Base-by-base conservation (phyloP, 2,888 invertebrate species). In the Netelia fuscicornis region DNA sequence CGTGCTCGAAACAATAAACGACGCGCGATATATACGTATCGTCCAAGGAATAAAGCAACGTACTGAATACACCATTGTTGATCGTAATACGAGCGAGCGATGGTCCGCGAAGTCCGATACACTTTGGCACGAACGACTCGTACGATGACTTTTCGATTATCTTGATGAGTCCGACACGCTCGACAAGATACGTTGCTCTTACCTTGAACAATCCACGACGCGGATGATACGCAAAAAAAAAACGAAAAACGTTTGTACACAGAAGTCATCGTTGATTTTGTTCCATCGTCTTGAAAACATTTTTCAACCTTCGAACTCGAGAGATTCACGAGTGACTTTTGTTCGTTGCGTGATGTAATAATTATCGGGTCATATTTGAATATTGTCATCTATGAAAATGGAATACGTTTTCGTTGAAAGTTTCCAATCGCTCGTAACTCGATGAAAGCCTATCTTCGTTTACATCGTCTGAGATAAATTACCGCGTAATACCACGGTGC, bases 41-140 rank as follows among this genome's bases (percentile, higher is more conserved):
- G 42, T 83, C 82, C 44, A 80, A 83, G 62, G 80, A 78, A 77
- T 80, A 84, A 83, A 64, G 74, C 86, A 76, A 30, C 2, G 84
- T 81, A 81, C 84, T 78, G 77, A 88, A 85, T 87, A 67, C 81
- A 23, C 86, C 80, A 87, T 87, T 88, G 88, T 89, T 87, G 88
- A 88, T 87, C 85, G 86, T 87, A 86, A 86, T 85, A n/a, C 80
- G 86, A 85, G 62, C 74, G 42, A 8, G 54, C 54, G 54, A 70
- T n/a, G 30, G n/a, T 52, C 54, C 30, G 23, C 30, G 30, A 54
- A 54, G 70, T 25, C 30, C 9, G 17, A 54, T 54, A 48, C 8
- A 70, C 54, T 30, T 52, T 30, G 70, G 52, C 25, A 54, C 9
- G n/a, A 9, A 20, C 17, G 25, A 70, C 30, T 54, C 30, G 54